Conservation (phyloP, 2,113 vertebrate species). For the Tragelaphus buxtoni region DNA sequence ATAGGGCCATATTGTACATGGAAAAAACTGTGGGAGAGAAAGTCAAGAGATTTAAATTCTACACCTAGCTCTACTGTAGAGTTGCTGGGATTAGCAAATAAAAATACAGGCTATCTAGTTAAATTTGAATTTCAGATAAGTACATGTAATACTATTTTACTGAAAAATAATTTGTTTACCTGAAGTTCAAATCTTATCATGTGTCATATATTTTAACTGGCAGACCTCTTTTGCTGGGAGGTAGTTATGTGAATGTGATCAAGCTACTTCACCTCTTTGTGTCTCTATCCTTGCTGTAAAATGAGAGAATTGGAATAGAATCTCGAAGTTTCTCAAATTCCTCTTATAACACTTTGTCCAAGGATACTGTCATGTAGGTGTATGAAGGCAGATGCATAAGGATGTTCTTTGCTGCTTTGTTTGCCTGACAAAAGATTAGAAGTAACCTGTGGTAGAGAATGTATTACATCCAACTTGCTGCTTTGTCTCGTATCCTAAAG, state of each 20-base stretch:
- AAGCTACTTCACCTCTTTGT: not conserved
- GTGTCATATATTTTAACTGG: not conserved
- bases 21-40: not conserved
- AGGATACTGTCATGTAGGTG: not conserved
- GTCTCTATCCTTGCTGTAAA: not conserved
- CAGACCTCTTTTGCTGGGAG: not conserved
- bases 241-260: not conserved
- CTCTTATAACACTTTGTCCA: not conserved
- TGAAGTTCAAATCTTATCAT: not conserved
- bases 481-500: not conserved
- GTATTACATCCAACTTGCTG: not conserved
- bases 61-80: not conserved
- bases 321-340: not conserved
- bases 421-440: not conserved
- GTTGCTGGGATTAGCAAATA: slow-evolving; percentile 20
- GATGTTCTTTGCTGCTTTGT: not conserved
- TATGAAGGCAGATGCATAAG: not conserved
- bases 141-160: not conserved
- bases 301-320: not conserved
- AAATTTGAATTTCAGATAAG: not conserved
- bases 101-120: not conserved
- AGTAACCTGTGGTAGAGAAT: not conserved
- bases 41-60: slow-evolving; percentile 21
- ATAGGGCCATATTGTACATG: not conserved
- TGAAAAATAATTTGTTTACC: slow-evolving; percentile 2